Conservation (phyloP, 1,140 invertebrate genomes). For the Stegodyphus mimosarum region DNA sequence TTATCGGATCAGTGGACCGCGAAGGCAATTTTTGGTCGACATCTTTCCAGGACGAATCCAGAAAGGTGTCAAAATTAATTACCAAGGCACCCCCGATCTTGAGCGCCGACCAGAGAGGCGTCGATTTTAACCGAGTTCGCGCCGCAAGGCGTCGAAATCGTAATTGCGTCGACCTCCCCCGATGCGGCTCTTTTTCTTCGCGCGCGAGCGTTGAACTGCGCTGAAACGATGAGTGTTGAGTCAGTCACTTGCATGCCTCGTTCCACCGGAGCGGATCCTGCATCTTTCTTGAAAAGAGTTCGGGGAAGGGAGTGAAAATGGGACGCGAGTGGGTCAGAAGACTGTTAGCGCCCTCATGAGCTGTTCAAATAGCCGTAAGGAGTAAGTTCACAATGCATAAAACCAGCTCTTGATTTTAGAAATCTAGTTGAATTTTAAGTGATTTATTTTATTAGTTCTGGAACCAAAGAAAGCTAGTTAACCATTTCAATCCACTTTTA, state of each 20-base stretch:
- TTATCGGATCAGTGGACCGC: conserved; percentile 10
- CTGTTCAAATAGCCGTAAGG: not conserved
- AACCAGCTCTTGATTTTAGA: no score
- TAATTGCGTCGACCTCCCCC: conserved; percentile 8
- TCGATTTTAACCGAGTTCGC: conserved; percentile 44
- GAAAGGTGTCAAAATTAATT: conserved; percentile 32
- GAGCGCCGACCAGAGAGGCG: not conserved
- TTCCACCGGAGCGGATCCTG: not conserved
- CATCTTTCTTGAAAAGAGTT: not conserved
- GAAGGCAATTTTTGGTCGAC: not conserved
- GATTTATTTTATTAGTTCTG: no score
- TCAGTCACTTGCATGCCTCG: conserved; percentile 6
- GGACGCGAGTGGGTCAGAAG: not conserved
- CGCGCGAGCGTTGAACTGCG: conserved; percentile 12
- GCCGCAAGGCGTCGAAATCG: conserved; percentile 46
- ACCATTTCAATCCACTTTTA: no score
- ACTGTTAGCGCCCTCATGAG: not conserved
- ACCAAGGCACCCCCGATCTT: not conserved
- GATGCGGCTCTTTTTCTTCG: not conserved
- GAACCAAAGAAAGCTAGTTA: no score
- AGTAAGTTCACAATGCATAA: not conserved
- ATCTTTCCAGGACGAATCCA: not conserved
- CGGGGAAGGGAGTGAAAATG: not conserved
- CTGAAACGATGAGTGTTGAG: not conserved
- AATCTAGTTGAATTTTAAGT: no score